Base-by-base conservation (phyloP, 1,140 invertebrate genomes). In the Araneus ventricosus region DNA sequence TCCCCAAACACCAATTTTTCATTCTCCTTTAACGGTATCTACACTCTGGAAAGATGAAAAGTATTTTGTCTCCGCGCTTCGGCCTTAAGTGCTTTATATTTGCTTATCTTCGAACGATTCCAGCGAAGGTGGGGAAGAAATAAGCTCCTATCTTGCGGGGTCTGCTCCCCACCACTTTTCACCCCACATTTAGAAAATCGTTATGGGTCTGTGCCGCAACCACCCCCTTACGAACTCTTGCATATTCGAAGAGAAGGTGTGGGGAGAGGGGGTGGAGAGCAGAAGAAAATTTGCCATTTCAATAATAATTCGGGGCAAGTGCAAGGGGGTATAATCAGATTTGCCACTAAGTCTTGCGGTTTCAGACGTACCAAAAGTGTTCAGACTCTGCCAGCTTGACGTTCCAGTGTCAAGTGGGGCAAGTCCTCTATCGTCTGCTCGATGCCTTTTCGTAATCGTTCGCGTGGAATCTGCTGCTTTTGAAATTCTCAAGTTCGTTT, bases 251-350 rank as follows among this genome's bases (percentile, higher is more conserved):
- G 45, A 52, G n/a, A 30, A 30, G 67, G 67, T n/a, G 24, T 30
- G 34, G 7, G 6, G 67, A 24, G n/a, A 10, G 79, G 79, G 34
- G 39, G 52, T 57, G 57, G 63, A n/a, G 34, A 84, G 41, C 27
- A 87, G 85, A 79, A 52, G 63, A 89, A 89, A 70, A 89, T 89
- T 89, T 79, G 88, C 88, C 88, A 52, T 75, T 89, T 89, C 88
- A 70, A 75, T 89, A 70, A 75, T 89, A 89, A 89, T 79, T 89
- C 88, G 88, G 37, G 67, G 63, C 37, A 89, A 75, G 63, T 75
- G 70, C n/a, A 57, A 27, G 88, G 39, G 67, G 88, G n/a, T 79
- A 89, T 90, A 90, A 90, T 90, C 75, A 82, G 75, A 90, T 82
- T 82, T 90, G 70, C 30, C 61, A 82, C 41, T 87, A 61, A 87